phyloP scores from a whole-genome alignment of 2,888 invertebrate genomes.

The Ferrisia virgata region DNA sequence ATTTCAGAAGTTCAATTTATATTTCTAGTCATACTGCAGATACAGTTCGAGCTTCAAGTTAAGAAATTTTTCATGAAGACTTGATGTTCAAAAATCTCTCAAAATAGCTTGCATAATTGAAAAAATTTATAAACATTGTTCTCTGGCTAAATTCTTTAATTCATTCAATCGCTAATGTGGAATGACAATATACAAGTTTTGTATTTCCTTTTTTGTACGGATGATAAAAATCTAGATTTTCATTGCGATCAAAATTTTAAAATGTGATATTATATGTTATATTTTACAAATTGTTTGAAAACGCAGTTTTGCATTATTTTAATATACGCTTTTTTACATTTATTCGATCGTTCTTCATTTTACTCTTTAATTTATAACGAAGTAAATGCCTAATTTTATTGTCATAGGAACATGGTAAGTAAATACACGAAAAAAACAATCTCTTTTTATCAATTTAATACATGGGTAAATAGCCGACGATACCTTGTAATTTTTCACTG shows the following conservation, averaged over 20 bases:
- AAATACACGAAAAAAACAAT: not conserved
- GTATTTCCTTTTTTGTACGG: not conserved
- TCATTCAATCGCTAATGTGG: conserved; percentile 1
- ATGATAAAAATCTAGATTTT: not conserved
- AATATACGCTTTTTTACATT: conserved; percentile 38
- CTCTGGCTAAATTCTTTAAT: not conserved
- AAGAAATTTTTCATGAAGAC: not conserved
- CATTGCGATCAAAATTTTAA: conserved; percentile 32
- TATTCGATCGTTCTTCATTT: too few relatives aligned
- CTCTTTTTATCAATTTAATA: not conserved
- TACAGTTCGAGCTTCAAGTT: not conserved
- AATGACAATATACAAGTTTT: conserved; percentile 20
- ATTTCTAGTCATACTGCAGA: conserved; percentile 7
- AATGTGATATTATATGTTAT: conserved; percentile 38
- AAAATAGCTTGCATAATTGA: not conserved
- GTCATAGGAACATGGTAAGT: not conserved
- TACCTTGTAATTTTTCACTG: not conserved
- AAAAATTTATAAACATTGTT: not conserved
- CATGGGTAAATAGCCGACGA: not conserved
- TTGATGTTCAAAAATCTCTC: not conserved
- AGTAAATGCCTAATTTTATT: not conserved
- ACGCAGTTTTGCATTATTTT: conserved; percentile 24
- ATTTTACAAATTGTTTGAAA: conserved; percentile 35
- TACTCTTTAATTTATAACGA: too few relatives aligned
- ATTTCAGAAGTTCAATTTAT: not conserved